Conservation (phyloP, 2,888 invertebrate species). For the Lamproptera curius region DNA sequence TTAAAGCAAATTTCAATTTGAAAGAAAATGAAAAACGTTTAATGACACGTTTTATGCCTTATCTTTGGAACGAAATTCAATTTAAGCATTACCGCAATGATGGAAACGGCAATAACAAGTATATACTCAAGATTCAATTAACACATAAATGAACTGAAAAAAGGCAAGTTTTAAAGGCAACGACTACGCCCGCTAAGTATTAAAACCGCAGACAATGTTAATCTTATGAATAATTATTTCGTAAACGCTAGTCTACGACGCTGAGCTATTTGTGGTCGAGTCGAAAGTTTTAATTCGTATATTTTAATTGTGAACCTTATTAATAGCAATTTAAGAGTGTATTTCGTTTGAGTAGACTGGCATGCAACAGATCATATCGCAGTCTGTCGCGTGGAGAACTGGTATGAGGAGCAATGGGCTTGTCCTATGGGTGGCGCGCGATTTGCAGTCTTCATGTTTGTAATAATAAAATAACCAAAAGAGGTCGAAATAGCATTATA, state of each 20-base stretch:
- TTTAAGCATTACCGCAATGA: no score
- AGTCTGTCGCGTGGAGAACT: conserved; percentile 28
- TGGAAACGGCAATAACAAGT: neutral
- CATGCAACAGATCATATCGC: conserved; percentile 37
- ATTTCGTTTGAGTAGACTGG: conserved; percentile 19
- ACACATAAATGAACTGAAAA: no score
- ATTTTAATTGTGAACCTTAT: no score
- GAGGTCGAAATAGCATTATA: no score
- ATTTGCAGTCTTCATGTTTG: no score
- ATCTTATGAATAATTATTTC: conserved; percentile 32
- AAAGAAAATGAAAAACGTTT: no score
- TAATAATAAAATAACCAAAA: no score
- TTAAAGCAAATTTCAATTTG: no score
- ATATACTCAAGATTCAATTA: neutral
- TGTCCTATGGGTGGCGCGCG: conserved; percentile 31
- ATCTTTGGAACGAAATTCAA: no score
- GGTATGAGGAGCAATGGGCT: conserved; percentile 32
- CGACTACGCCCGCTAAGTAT: conserved; percentile 7
- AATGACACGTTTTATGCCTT: no score
- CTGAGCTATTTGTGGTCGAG: conserved; percentile 24
- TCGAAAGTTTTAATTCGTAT: conserved; percentile 27
- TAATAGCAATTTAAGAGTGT: conserved; percentile 22
- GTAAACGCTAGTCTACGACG: conserved; percentile 26
- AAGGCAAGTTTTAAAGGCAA: no score
- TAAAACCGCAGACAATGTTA: conserved; percentile 25